Evolutionary conservation across 2,113 vertebrate species (phyloP), one percentile per base, ranked within the genome.

Genomic region (Dolichallabes microphthalmus): DNA sequence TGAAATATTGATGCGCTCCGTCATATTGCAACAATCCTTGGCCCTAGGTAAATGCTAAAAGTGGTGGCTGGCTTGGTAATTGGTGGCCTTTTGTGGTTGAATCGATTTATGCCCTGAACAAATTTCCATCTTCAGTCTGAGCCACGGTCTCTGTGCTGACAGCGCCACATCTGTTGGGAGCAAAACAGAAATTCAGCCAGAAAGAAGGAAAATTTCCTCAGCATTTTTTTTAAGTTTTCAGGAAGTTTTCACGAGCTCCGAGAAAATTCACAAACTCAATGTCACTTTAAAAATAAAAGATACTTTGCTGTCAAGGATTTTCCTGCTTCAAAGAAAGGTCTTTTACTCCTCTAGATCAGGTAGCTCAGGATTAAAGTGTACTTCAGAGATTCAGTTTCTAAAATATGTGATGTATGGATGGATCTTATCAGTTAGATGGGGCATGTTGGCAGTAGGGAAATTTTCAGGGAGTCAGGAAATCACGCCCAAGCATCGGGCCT

Each of bases 151-250:
- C 25, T 35, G 25, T 87, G 68, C 63, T 87, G 82, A 75, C 57
- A 84, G 45, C 73, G 60, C 60, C 27, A 85, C 32, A 85, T 68
- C 30, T 32, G 45, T 71, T 12, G 32, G 17, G 45, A 58, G 83
- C 57, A 57, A 78, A 77, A 74, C 50, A 69, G 22, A 15, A 87
- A 74, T 85, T 68, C 25, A n/a, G 61, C 45, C 50, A 35, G 45
- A 58, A 61, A 39, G 81, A 68, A 52, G 66, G 45, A 58, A 61
- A 45, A 39, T 80, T 63, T 64, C 76, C 77, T 85, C 66, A 87
- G 90, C 64, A 85, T 81, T 88, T 60, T 45, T 45, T 86, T 14
- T 61, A 11, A 27, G 53, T 88, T 86, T 82, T 64, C 27, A 45
- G 68, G 66, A 32, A 32, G 50, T 60, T 52, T 83, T 53, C 35